Base-by-base conservation (phyloP, 53 echinoderm and acorn worm species). In the Hippasteria phrygiana region DNA sequence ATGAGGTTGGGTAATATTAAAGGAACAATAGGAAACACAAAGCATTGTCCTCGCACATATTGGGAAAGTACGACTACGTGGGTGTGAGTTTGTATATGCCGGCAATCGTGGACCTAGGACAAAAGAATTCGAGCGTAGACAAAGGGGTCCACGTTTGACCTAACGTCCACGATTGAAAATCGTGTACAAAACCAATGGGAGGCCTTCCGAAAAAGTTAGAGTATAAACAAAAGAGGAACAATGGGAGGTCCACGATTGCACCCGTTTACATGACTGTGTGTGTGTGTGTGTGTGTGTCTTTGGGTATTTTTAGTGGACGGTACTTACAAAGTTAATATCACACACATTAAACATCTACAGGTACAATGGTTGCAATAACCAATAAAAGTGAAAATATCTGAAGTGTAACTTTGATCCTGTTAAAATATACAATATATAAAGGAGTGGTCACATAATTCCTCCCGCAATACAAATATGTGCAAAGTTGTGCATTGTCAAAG, bases 311-410 rank as follows among this genome's bases (percentile, higher is more conserved):
- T 34, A 24, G 59, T 26, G 56, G 78, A 78, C 78, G 59, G 56
- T 78, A 59, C 35, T n/a, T 20, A 72, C 24, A 33, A 72, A 72
- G 59, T 59, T 78, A 24, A 18, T 20, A 38, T 78, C 55, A 78
- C 55, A 78, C 77, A 72, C 41, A 77, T 36, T 59, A 5, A 37
- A 54, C 12, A 41, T 32, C n/a, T n/a, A 55, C 39, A 78, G 78
- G 78, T 59, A 78, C 78, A 78, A 59, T 41, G 78, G 78, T 59
- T 56, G 35, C 36, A 78, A 59, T 53, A n/a, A 18, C 51, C 37
- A 54, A 53, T 71, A 41, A 41, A 36, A 54, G 35, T 20, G 77
- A 53, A n/a, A n/a, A n/a, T 12, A 32, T 41, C 17, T 17, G 55
- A 32, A 34, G 26, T 28, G 34, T 54, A 51, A 20, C 22, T 50